Conservation (phyloP, 2,113 vertebrate species). For the Mormoops blainvillei region DNA sequence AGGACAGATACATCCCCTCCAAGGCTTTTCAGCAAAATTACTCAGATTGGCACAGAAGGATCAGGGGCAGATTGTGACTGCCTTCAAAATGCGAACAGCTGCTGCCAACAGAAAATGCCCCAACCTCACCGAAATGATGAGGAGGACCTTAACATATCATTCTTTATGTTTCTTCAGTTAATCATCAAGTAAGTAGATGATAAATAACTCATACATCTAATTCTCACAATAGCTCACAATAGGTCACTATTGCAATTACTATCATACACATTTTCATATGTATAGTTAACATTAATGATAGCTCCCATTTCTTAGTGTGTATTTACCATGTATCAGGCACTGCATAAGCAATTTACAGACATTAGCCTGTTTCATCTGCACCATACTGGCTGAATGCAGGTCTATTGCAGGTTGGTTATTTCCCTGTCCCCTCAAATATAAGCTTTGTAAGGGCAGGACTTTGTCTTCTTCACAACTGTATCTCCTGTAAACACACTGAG, state of each 20-base stretch:
- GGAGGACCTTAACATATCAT: background rate
- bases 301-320: background rate
- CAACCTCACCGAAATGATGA: background rate
- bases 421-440: background rate
- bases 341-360: background rate
- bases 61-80: background rate
- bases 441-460: background rate
- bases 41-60: background rate
- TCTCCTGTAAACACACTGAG: background rate
- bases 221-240: background rate
- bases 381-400: background rate
- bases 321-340: background rate
- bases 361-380: background rate
- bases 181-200: background rate
- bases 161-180: conserved; percentile 2
- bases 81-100: background rate
- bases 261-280: background rate
- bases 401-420: background rate
- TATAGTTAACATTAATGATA: background rate
- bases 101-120: background rate
- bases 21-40: background rate
- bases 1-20: background rate
- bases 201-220: background rate
- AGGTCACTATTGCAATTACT: background rate
- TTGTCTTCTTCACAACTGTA: background rate